Evolutionary conservation across 2,113 vertebrate species (phyloP).

Genomic region (Notothenia rossii): DNA sequence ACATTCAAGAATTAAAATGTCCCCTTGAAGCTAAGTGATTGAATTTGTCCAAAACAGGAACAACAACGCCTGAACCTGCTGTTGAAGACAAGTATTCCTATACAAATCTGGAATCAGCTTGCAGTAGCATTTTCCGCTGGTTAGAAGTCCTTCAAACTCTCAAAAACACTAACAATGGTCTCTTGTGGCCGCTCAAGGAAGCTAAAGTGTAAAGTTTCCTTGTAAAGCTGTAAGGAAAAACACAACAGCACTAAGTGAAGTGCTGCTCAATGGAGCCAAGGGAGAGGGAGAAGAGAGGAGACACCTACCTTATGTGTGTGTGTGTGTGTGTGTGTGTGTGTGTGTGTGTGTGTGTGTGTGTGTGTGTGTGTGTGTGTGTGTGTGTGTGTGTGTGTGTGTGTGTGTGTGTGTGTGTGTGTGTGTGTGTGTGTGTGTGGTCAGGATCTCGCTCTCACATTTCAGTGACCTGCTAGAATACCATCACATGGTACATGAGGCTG

Average conservation of each 20-base stretch:
- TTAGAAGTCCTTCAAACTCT: not conserved
- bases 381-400: not conserved
- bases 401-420: not conserved
- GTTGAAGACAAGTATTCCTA: too few species aligned
- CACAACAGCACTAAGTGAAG: not conserved
- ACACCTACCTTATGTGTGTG: not conserved
- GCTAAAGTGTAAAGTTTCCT: not conserved
- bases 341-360: not conserved
- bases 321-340: not conserved
- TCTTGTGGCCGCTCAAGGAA: not conserved
- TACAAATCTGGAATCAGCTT: not conserved
- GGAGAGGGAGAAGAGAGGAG: constrained; percentile 9
- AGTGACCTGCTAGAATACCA: constrained; percentile 15
- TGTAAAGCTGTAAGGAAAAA: not conserved
- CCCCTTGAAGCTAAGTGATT: too few species aligned
- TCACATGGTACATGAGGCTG: constrained; percentile 21
- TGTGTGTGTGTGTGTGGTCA: not conserved
- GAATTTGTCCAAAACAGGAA: not conserved
- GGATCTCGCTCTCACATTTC: constrained; percentile 31
- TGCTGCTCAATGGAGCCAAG: not conserved
- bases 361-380: not conserved
- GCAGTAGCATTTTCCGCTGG: not conserved
- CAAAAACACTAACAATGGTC: not conserved
- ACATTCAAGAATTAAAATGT: too few species aligned
- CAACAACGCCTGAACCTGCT: too few species aligned